These are phyloP conservation scores for Lamellibrachia luymesi DNA, from an alignment of 1,140 invertebrate species.

Conservation along the genomic window DNA sequence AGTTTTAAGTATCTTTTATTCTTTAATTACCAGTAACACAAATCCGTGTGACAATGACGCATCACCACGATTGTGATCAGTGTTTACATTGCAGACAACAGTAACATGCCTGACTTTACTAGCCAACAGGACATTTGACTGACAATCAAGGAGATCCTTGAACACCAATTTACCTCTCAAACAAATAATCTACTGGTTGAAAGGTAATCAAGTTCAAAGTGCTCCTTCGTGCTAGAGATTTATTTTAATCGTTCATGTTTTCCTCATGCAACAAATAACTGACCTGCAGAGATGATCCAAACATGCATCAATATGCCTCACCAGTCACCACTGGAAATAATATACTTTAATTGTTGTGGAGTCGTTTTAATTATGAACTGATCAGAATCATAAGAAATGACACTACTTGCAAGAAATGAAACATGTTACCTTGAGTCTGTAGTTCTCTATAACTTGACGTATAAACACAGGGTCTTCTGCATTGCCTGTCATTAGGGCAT, in stretches of 20 bases:
- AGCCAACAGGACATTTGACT: neutral
- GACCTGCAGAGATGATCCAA: neutral
- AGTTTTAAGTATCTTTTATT: no score
- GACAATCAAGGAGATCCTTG: no score
- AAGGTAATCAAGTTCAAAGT: no score
- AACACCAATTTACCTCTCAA: no score
- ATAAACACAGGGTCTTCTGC: neutral
- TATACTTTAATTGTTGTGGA: neutral
- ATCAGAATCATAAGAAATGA: neutral
- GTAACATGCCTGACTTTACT: neutral
- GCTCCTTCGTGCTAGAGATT: no score
- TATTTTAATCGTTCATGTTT: no score
- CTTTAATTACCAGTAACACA: no score
- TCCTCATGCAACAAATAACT: no score
- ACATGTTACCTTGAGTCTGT: constrained; percentile 23
- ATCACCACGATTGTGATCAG: neutral
- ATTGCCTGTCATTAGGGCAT: neutral
- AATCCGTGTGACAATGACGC: neutral
- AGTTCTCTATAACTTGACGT: constrained; percentile 15
- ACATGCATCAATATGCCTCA: neutral
- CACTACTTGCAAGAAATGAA: neutral
- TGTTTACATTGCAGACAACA: neutral
- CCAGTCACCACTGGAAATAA: neutral
- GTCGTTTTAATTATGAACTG: neutral
- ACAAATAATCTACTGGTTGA: no score